A percentile compares a stretch with the other conserved stretches of the same genome.
These are phyloP conservation scores for Frieseomelitta varia DNA, from an alignment of 1,140 invertebrate species.

Conservation along the genomic window DNA sequence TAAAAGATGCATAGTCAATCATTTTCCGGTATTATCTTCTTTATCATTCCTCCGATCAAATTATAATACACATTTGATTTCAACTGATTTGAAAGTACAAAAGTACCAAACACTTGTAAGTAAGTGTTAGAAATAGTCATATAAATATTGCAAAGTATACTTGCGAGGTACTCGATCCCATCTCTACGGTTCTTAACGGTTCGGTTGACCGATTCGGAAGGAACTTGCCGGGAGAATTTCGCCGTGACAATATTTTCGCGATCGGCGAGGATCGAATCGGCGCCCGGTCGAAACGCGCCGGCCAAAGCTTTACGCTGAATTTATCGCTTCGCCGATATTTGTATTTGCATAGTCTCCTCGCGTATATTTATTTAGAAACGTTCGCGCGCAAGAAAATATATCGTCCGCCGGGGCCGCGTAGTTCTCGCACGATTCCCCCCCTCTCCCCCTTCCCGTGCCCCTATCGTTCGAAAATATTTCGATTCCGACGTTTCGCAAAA, in stretches of 20 bases:
- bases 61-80: too few species aligned
- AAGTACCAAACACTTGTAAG: too few species aligned
- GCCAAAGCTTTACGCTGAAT: conserved; percentile 31
- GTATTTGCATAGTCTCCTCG: conserved; percentile 42
- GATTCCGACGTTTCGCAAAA: conserved; percentile 11
- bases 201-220: neutral
- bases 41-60: too few species aligned
- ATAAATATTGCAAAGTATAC: too few species aligned
- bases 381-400: conserved; percentile 20
- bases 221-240: neutral
- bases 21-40: too few species aligned
- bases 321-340: conserved; percentile 42
- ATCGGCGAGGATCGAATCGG: neutral
- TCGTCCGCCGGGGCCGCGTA: neutral
- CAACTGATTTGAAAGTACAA: too few species aligned
- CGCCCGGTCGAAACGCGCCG: neutral
- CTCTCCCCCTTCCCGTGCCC: too few species aligned
- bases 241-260: conserved; percentile 22
- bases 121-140: too few species aligned
- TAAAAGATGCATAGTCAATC: too few species aligned
- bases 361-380: conserved; percentile 44
- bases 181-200: neutral
- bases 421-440: neutral
- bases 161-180: too few species aligned
- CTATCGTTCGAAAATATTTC: conserved; percentile 14